Evolutionary conservation across 2,797 vertebrate species (phyloP), one percentile per base, ranked within the genome.

Genomic region (Coregonus sp.): DNA sequence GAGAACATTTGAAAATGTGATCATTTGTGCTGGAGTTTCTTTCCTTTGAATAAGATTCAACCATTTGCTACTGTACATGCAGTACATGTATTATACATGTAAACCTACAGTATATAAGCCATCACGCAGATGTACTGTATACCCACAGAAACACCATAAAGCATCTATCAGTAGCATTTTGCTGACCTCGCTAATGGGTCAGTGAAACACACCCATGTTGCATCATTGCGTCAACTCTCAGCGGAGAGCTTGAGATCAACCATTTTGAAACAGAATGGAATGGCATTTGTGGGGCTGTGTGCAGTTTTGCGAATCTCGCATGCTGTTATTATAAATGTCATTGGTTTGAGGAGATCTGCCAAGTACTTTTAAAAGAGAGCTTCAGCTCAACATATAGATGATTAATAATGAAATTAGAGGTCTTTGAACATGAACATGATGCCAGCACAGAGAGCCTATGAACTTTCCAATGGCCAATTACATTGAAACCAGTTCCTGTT

Each of bases 401-500:
- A 88, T 86, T 85, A 79, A 88, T 88, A 74, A 76, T 82, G 72
- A 20, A 76, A 74, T 90, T 79, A 74, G 78, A 87, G 75, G 77
- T 81, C 84, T 88, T 78, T 79, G 82, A 89, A 87, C 74, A 85
- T 83, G 78, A 73, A 78, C 77, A 67, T 0, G 15, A 80, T 78
- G 78, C 83, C 87, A 84, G 84, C 81, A 78, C 76, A 73, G 76
- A 80, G 66, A 75, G 70, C 78, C 74, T 81, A 50, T 82, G 73
- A 88, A 84, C 83, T 79, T 89, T 87, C 79, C 80, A 80, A 77
- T 74, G 80, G 74, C 79, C 72, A 84, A 89, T 89, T 88, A 88
- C 86, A 81, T 79, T 75, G 75, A 85, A 86, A 89, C 85, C 86
- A 79, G 75, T 82, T 89, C 86, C 82, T 88, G 86, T 85, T 89